These are phyloP conservation scores for Dreissena polymorpha DNA, from an alignment of 1,140 invertebrate genomes.

Conservation along the genomic window DNA sequence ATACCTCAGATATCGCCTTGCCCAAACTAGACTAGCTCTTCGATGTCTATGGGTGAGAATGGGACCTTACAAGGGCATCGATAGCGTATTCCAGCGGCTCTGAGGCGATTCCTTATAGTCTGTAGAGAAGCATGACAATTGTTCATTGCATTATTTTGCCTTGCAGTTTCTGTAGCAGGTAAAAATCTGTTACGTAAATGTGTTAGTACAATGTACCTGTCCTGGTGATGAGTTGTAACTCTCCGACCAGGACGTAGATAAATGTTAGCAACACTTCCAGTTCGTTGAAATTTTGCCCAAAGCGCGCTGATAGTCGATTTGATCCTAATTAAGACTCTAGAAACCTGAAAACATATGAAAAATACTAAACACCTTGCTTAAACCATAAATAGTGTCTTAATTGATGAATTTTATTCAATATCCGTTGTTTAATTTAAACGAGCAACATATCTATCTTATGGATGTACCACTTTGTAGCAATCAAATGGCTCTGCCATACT, in stretches of 20 bases:
- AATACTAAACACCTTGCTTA: not conserved
- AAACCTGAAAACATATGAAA: slow-evolving; percentile 16
- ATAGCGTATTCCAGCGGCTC: not conserved
- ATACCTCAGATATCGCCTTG: slow-evolving; percentile 17
- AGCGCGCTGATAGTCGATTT: slow-evolving; percentile 4
- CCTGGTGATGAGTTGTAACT: slow-evolving; percentile 20
- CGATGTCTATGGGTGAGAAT: slow-evolving; percentile 27
- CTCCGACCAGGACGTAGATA: not conserved
- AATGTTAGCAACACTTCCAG: slow-evolving; percentile 27
- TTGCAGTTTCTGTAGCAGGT: not conserved
- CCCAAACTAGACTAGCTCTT: slow-evolving; percentile 10
- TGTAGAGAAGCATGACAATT: slow-evolving; percentile 1
- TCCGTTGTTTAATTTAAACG: not conserved
- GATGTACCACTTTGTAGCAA: not conserved
- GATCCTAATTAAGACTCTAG: not conserved
- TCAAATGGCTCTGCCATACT: not conserved
- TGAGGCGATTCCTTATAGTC: slow-evolving; percentile 33
- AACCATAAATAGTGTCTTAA: not conserved
- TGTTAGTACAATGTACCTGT: slow-evolving; percentile 5
- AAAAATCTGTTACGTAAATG: slow-evolving; percentile 13
- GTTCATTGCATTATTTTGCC: not conserved
- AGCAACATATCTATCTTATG: not conserved
- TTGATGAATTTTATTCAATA: not conserved
- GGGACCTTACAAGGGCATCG: not conserved
- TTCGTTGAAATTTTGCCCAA: slow-evolving; percentile 16